Conservation (phyloP, 1,140 invertebrate genomes). For the Drosophila busckii region DNA sequence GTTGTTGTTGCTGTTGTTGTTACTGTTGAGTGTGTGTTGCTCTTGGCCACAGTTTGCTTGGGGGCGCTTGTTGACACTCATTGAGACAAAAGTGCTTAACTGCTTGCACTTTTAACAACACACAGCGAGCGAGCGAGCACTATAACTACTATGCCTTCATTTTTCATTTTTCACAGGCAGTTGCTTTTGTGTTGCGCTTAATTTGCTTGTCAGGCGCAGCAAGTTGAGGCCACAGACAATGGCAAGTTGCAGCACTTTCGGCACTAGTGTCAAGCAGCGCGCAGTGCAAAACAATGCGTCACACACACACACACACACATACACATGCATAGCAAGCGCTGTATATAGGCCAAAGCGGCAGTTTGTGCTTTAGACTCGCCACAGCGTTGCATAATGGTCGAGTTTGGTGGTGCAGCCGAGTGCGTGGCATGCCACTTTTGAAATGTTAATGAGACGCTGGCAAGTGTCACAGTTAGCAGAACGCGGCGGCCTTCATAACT, state of each 20-base stretch:
- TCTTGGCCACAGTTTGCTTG: constrained; percentile 11
- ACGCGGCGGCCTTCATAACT: constrained; percentile 41
- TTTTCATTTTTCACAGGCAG: constrained; percentile 12
- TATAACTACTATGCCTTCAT: constrained; percentile 27
- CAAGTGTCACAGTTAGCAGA: constrained; percentile 61
- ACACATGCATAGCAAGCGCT: constrained; percentile 2
- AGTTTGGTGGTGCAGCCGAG: constrained; percentile 33
- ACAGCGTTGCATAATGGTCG: too few relatives aligned
- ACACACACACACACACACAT: constrained; percentile 32
- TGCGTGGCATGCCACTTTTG: constrained; percentile 26
- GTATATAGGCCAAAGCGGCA: too few relatives aligned
- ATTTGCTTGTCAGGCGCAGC: constrained; percentile 48
- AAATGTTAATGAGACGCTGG: constrained; percentile 67
- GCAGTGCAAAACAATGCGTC: constrained; percentile 44
- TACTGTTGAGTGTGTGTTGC: constrained; percentile 12
- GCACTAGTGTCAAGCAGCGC: constrained; percentile 67
- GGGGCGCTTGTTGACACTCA: constrained; percentile 69
- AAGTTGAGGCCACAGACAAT: constrained; percentile 45
- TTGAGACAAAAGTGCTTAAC: constrained; percentile 77
- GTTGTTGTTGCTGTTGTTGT: not conserved
- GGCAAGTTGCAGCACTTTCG: constrained; percentile 9
- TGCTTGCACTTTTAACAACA: constrained; percentile 61
- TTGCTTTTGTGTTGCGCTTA: constrained; percentile 64
- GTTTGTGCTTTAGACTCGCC: too few relatives aligned
- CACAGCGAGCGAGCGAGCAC: too few relatives aligned